phyloP scores from a whole-genome alignment of 2,797 vertebrate species.

The Gambusia yucatana region DNA sequence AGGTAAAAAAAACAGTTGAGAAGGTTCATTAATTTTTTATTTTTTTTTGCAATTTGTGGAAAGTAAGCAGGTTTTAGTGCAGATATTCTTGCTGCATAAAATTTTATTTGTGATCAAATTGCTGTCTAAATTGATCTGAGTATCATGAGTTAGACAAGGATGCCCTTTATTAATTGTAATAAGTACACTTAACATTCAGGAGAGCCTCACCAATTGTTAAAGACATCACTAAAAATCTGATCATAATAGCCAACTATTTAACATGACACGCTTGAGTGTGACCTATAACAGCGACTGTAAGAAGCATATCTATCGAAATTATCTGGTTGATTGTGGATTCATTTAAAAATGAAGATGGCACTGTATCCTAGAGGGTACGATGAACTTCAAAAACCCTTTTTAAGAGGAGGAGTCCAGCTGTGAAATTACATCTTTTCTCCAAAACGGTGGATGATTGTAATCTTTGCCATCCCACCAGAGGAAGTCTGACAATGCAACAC shows the following conservation, averaged over 20 bases:
- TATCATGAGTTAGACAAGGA: neutral
- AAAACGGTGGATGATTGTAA: constrained; percentile 47
- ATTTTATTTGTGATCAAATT: neutral
- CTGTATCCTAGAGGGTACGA: neutral
- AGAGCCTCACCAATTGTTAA: neutral
- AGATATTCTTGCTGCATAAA: neutral
- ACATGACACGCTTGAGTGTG: neutral
- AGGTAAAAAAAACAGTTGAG: constrained; percentile 6
- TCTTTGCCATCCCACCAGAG: constrained; percentile 26
- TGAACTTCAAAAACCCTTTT: constrained; percentile 10
- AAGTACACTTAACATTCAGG: neutral
- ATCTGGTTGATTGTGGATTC: constrained; percentile 20
- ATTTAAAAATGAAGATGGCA: constrained; percentile 16
- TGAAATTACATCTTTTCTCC: constrained; percentile 24
- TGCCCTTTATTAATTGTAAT: constrained; percentile 1
- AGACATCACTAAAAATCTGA: neutral
- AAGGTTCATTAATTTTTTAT: neutral
- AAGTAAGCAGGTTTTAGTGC: neutral
- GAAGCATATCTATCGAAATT: neutral
- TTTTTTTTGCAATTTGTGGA: constrained; percentile 1
- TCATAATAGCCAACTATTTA: constrained; percentile 8
- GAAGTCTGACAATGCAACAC: constrained; percentile 33
- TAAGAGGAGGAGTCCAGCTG: constrained; percentile 7
- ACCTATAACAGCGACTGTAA: constrained; percentile 3
- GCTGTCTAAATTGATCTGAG: neutral